Conservation (phyloP, 2,113 vertebrate species). For the Lipophrys pholis region DNA sequence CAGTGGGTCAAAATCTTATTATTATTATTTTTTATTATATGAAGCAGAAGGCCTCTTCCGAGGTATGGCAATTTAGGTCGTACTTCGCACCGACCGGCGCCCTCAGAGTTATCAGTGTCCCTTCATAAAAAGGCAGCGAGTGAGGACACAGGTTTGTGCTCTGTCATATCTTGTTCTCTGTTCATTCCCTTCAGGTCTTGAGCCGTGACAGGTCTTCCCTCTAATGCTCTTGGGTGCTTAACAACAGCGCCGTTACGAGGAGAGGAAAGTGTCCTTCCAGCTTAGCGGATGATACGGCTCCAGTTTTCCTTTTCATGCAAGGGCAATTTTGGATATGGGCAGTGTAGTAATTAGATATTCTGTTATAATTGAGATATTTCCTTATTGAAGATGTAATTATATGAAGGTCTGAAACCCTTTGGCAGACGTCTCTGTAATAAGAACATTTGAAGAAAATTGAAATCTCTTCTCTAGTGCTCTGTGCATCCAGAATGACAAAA, state of each 20-base stretch:
- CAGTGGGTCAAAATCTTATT: conserved; percentile 67
- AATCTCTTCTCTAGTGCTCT: conserved; percentile 73
- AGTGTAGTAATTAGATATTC: conserved; percentile 78
- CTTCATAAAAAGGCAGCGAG: conserved; percentile 59
- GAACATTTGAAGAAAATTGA: conserved; percentile 82
- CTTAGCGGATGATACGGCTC: conserved; percentile 62
- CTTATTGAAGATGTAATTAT: conserved; percentile 82
- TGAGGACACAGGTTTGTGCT: conserved; percentile 67
- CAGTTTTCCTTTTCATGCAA: conserved; percentile 63
- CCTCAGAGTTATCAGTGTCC: conserved; percentile 68
- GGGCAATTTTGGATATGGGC: conserved; percentile 66
- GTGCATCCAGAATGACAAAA: conserved; percentile 73
- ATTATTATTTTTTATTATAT: conserved; percentile 68
- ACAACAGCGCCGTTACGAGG: conserved; percentile 63
- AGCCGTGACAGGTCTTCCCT: conserved; percentile 70
- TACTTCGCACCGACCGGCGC: conserved; percentile 44
- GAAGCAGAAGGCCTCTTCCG: conserved; percentile 63
- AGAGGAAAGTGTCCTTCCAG: conserved; percentile 71
- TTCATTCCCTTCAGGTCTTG: conserved; percentile 65
- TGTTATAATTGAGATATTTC: conserved; percentile 81
- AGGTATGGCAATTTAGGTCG: conserved; percentile 48
- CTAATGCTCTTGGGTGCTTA: conserved; percentile 73
- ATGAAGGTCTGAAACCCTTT: conserved; percentile 72
- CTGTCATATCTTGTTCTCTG: conserved; percentile 73
- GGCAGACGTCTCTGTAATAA: conserved; percentile 78